Percentiles rank a stretch among this genome's conserved stretches.
Conservation (phyloP, 1,140 invertebrate genomes). For the Drosophila miranda region DNA sequence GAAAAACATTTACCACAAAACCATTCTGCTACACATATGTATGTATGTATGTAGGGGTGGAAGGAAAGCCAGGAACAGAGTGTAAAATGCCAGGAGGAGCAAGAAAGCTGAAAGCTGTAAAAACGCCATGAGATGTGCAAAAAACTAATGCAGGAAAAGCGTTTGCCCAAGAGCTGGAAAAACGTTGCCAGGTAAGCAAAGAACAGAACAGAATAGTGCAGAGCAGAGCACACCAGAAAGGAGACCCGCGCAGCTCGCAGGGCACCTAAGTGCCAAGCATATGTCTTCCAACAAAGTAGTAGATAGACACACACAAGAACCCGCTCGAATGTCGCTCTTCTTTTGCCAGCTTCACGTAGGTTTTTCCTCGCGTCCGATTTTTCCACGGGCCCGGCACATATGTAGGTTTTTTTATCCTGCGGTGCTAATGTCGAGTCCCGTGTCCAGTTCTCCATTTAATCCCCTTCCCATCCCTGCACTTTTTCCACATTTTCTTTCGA, state of each 20-base stretch:
- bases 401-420: slow-evolving; percentile 26
- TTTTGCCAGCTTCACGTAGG: slow-evolving; percentile 31
- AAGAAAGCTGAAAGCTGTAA: slow-evolving; percentile 19
- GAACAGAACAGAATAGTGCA: no score
- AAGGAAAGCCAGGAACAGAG: neutral
- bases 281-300: slow-evolving; percentile 61
- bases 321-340: slow-evolving; percentile 30
- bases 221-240: slow-evolving; percentile 9
- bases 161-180: no score
- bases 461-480: neutral
- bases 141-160: slow-evolving; percentile 46
- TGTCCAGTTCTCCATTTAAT: slow-evolving; percentile 22
- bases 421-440: slow-evolving; percentile 38
- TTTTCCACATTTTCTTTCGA: slow-evolving; percentile 23
- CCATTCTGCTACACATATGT: slow-evolving; percentile 47
- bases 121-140: slow-evolving; percentile 36
- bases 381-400: slow-evolving; percentile 27
- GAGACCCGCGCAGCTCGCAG: slow-evolving; percentile 30
- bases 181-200: no score
- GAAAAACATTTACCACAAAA: slow-evolving; percentile 76
- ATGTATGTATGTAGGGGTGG: slow-evolving; percentile 7
- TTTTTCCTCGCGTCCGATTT: slow-evolving; percentile 20
- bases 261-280: slow-evolving; percentile 69
- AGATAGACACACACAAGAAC: slow-evolving; percentile 31
- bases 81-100: slow-evolving; percentile 31